Conservation (phyloP, 2,888 invertebrate species). For the Athrips mouffetella region DNA sequence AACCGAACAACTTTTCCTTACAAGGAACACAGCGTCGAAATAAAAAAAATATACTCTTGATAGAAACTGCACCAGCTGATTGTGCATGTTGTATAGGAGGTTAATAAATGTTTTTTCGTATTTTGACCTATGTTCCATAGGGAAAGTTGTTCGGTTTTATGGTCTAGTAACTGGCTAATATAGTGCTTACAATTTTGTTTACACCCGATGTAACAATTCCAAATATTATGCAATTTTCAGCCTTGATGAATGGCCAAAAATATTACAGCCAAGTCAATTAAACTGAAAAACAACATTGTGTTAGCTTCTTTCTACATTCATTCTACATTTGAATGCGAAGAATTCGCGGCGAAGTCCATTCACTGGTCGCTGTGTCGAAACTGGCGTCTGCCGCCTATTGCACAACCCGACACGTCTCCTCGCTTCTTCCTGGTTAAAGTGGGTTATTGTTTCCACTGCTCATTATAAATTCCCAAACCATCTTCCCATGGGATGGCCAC, state of each 20-base stretch:
- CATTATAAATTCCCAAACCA: constrained; percentile 8
- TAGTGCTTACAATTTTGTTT: too few species aligned
- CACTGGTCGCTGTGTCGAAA: constrained; percentile 19
- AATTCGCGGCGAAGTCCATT: constrained; percentile 23
- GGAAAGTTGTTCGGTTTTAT: too few species aligned
- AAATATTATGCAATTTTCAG: background rate
- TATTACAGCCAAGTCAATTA: background rate
- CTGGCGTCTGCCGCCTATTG: constrained; percentile 29
- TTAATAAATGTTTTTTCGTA: too few species aligned
- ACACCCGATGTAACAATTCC: background rate
- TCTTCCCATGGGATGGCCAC: background rate
- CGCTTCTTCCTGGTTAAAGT: constrained; percentile 50
- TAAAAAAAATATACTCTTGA: too few species aligned
- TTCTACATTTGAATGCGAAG: background rate
- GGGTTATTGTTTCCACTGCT: constrained; percentile 38
- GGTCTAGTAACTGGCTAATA: too few species aligned
- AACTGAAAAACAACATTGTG: background rate
- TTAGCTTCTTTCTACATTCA: too few species aligned
- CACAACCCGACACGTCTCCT: constrained; percentile 38
- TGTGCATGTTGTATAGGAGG: too few species aligned
- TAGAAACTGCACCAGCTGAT: too few species aligned
- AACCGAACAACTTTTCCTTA: too few species aligned
- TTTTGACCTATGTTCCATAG: too few species aligned
- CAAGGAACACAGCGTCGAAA: too few species aligned
- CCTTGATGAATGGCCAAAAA: background rate